Percentiles rank a stretch among this genome's conserved stretches.
These are phyloP conservation scores for Channa argus DNA, from an alignment of 2,113 vertebrate species.

Conservation along the genomic window DNA sequence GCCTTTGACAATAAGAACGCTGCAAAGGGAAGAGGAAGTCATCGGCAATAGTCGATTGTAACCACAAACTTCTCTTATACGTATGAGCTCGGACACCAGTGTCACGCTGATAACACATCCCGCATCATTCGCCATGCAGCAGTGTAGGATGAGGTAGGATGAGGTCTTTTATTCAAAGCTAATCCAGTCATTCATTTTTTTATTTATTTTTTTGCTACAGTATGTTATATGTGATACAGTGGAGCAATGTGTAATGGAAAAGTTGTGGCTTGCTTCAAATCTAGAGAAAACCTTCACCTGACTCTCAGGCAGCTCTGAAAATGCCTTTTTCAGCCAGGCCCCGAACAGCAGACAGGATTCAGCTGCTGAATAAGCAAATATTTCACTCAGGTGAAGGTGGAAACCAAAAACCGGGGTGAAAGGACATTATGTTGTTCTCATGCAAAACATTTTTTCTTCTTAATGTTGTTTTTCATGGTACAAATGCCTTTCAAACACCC, in stretches of 20 bases:
- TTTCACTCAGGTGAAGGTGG: neutral
- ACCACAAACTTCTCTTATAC: constrained; percentile 33
- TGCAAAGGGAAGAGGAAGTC: constrained; percentile 51
- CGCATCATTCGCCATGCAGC: too few relatives aligned
- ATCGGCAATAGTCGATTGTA: constrained; percentile 48
- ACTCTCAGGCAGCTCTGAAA: neutral
- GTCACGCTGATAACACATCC: neutral
- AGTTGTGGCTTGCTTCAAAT: too few relatives aligned
- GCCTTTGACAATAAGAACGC: too few relatives aligned
- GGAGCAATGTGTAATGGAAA: neutral
- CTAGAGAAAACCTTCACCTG: too few relatives aligned
- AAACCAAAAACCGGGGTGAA: neutral
- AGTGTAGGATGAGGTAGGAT: too few relatives aligned
- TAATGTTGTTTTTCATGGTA: too few relatives aligned
- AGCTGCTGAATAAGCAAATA: neutral
- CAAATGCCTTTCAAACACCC: too few relatives aligned
- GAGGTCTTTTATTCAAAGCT: neutral
- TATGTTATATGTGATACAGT: neutral
- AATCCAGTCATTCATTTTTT: too few relatives aligned
- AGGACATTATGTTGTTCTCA: too few relatives aligned
- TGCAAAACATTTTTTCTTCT: too few relatives aligned
- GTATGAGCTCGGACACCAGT: constrained; percentile 3
- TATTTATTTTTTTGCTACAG: too few relatives aligned
- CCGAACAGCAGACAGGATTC: neutral
- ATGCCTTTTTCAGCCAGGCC: too few relatives aligned